Evolutionary conservation across 1,140 invertebrate genomes (phyloP), one percentile per base, ranked within the genome.

Genomic region (Harlomillsia oculata): DNA sequence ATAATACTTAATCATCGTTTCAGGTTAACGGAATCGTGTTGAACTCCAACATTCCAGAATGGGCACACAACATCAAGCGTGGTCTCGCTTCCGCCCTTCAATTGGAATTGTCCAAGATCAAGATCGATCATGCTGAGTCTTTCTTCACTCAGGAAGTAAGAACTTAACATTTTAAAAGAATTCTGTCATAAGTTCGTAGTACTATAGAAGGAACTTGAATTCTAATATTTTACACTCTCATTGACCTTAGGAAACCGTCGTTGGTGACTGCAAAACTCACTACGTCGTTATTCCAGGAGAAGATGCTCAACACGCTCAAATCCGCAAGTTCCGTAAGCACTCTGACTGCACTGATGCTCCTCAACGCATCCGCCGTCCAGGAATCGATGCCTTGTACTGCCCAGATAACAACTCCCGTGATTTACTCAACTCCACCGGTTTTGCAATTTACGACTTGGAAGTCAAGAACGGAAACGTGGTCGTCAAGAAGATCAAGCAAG

Each of bases 21-120:
- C n/a, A 58, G 58, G 62, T 59, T 32, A 43, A 50, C 39, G 57
- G 62, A 36, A 46, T 60, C 40, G 48, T 55, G 16, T 34, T 64
- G 26, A 49, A 50, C 32, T 11, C 18, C 29, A 37, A 56, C 25
- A 29, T 61, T 43, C 59, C 59, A 21, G 56, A 59, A 39, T 64
- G 59, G 59, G 59, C 53, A 2, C 43, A 52, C 14, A 64, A 64
- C 41, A 56, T 63, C 52, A 45, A 63, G 32, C 49, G 56, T 30
- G 61, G 61, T 61, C 45, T 64, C 44, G 63, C 63, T n/a, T 30
- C 41, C 37, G 45, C 28, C 41, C 55, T 64, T 30, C 59, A 60
- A 58, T 28, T 58, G 52, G 51, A 54, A 32, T 34, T 62, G 26
- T n/a, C 51, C 16, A 28, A 60, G 3, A 23, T 58, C 29, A 59